Evolutionary conservation across 2,113 vertebrate species (phyloP), one percentile per base, ranked within the genome.

Genomic region (Climacteris rufus): DNA sequence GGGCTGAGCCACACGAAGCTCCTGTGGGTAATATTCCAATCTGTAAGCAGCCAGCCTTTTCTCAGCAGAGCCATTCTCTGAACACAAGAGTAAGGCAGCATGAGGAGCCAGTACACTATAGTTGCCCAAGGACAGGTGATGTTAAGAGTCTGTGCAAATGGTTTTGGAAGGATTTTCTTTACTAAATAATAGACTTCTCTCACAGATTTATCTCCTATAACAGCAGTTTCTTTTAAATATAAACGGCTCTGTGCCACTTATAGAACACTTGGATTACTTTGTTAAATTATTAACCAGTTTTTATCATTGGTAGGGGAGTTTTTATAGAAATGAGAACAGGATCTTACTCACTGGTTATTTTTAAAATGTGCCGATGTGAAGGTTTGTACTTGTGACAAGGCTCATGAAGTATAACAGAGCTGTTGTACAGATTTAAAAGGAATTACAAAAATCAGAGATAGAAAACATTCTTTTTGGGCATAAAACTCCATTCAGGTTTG

Each of bases 271-370:
- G 59, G 61, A 87, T 95, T 88, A 90, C 93, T 94, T 96, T 90
- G 88, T 97, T 97, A 94, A 96, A 97, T 97, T 96, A 96, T 96
- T 97, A 95, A 97, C 80, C 56, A 87, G 71, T 96, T 96, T 96
- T 94, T 93, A 93, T 90, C 94, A 93, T 81, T 39, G 20, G 79
- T 88, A 77, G 77, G 84, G 69, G 95, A 94, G 86, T 79, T 96
- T 97, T 96, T 96, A 96, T 95, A 96, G 87, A 95, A 96, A 91
- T 27, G 57, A 80, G 97, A 96, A 83, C 92, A 96, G 52, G 85
- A 95, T 95, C 97, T 96, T 96, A 85, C 91, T 93, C 85, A 91
- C 74, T 75, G 64, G 93, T 96, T 98, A 96, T 97, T 97, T 98
- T 96, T 97, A 96, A 97, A 91, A 90, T 74, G 71, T 96, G 94